Conservation (phyloP, 1,140 invertebrate genomes). For the Plectus sambesii region DNA sequence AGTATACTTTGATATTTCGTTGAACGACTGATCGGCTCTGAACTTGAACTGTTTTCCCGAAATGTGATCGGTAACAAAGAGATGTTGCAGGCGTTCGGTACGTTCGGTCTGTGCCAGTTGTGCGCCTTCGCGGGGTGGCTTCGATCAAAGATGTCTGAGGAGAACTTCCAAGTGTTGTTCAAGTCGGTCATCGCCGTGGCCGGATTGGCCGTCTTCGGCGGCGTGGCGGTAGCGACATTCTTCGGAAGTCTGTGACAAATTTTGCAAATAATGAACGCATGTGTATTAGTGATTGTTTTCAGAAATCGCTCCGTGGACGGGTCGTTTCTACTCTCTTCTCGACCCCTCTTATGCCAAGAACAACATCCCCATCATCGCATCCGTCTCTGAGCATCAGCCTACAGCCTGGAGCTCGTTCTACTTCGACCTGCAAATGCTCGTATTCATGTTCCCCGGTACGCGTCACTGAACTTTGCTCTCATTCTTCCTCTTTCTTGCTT, state of each 20-base stretch:
- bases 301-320: constrained; percentile 86
- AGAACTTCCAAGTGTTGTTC: constrained; percentile 79
- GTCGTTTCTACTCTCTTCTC: constrained; percentile 96
- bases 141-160: constrained; percentile 69
- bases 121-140: constrained; percentile 72
- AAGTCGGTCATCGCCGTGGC: constrained; percentile 61
- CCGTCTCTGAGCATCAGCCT: constrained; percentile 94
- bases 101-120: neutral
- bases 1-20: too few relatives aligned
- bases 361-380: constrained; percentile 96
- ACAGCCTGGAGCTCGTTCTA: constrained; percentile 80
- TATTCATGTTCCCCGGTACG: constrained; percentile 77
- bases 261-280: constrained; percentile 10
- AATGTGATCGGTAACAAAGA: too few relatives aligned
- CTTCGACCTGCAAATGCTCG: constrained; percentile 92
- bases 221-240: constrained; percentile 76
- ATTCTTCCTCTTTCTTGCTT: too few relatives aligned
- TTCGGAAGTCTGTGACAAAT: constrained; percentile 47
- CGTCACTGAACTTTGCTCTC: too few relatives aligned
- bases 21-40: too few relatives aligned
- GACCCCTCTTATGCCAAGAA: constrained; percentile 97
- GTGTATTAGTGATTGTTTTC: too few relatives aligned
- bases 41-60: too few relatives aligned
- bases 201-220: constrained; percentile 65
- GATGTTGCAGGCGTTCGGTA: too few relatives aligned